Conservation (phyloP, 2,113 vertebrate genomes). For the Pseudopodoces humilis region DNA sequence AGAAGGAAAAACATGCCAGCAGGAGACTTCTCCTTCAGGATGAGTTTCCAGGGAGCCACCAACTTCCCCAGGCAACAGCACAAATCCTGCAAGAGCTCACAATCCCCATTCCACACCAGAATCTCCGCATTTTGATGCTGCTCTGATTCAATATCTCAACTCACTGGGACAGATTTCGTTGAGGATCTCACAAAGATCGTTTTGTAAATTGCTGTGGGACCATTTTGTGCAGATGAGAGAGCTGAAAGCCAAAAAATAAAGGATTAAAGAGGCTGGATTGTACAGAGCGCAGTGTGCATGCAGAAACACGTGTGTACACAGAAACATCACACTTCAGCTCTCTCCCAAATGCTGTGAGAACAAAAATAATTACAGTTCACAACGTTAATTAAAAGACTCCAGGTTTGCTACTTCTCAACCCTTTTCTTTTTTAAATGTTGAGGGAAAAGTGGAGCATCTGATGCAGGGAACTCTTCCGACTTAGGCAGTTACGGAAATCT, state of each 20-base stretch:
- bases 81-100: not conserved
- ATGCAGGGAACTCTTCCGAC: not conserved
- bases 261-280: not conserved
- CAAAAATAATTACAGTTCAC: slow-evolving; percentile 7
- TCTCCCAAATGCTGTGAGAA: not conserved
- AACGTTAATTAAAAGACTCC: slow-evolving; percentile 3
- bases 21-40: not conserved
- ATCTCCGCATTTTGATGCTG: not conserved
- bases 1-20: not conserved
- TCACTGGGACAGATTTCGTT: not conserved
- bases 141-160: not conserved
- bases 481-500: not conserved
- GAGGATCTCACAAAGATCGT: not conserved
- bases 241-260: not conserved
- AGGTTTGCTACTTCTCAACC: not conserved
- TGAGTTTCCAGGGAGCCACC: not conserved
- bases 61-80: not conserved
- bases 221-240: not conserved
- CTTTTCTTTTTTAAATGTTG: not conserved
- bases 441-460: not conserved
- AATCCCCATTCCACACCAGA: not conserved
- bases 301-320: too few species aligned
- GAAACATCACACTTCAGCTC: not conserved
- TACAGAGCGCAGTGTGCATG: not conserved
- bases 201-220: not conserved